These are phyloP conservation scores for Chaetura pelagica DNA, from an alignment of 2,113 vertebrate species.

Conservation along the genomic window DNA sequence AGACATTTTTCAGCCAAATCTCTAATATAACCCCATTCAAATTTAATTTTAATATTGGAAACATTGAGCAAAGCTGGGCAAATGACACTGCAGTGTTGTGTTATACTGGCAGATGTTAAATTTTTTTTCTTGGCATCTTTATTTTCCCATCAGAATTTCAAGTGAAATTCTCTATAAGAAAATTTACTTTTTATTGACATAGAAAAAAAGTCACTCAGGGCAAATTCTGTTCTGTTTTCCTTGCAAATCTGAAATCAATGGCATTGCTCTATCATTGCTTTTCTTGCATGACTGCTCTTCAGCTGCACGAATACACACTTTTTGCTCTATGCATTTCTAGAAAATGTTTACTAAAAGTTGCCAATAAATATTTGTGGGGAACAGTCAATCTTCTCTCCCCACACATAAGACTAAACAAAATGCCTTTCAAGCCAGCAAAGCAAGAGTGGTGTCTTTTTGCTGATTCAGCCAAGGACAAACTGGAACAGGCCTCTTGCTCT, in stretches of 20 bases:
- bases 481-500: too few species aligned
- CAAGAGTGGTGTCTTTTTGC: too few species aligned
- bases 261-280: neutral
- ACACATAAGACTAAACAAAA: too few species aligned
- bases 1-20: neutral
- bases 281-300: neutral
- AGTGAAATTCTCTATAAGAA: neutral
- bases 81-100: neutral
- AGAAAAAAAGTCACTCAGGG: neutral
- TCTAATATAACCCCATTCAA: neutral
- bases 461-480: too few species aligned
- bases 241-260: neutral
- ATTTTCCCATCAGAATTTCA: neutral
- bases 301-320: fast-evolving
- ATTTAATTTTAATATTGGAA: neutral
- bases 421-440: too few species aligned
- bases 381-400: too few species aligned
- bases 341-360: neutral
- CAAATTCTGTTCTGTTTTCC: neutral
- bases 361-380: neutral
- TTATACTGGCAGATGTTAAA: neutral
- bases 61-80: neutral
- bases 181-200: neutral
- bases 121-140: neutral
- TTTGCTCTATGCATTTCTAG: neutral